A percentile compares a stretch with the other conserved stretches of the same genome.
Conservation (phyloP, 2,797 vertebrate genomes). For the Streptopelia turtur region DNA sequence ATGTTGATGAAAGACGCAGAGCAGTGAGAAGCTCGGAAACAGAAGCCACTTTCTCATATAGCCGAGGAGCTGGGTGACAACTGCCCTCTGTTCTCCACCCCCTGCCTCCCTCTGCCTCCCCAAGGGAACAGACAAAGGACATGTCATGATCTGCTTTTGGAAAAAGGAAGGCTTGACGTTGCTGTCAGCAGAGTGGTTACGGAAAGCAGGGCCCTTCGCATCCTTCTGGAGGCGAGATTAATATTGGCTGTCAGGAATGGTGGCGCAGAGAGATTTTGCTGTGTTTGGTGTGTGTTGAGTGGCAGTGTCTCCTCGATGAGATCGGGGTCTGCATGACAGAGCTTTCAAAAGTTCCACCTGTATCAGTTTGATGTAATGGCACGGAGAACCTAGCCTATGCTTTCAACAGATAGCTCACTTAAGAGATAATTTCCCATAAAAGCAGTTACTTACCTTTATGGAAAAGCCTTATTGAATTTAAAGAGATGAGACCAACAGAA, state of each 20-base stretch:
- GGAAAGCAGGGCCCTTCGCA: not conserved
- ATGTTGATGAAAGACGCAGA: slow-evolving; percentile 58
- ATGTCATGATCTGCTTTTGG: not conserved
- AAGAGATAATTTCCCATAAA: not conserved
- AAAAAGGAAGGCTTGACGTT: slow-evolving; percentile 38
- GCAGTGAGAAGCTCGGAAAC: slow-evolving; percentile 51
- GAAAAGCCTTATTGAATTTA: not conserved
- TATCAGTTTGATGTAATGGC: not conserved
- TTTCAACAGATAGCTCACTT: slow-evolving; percentile 2
- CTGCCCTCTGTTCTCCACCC: slow-evolving; percentile 66
- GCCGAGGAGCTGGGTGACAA: slow-evolving; percentile 61
- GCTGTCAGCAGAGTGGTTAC: not conserved
- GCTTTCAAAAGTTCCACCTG: not conserved
- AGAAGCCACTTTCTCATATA: slow-evolving; percentile 71
- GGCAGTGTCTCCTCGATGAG: accelerated
- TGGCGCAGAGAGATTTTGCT: not conserved
- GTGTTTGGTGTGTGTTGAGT: not conserved
- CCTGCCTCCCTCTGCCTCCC: slow-evolving; percentile 38
- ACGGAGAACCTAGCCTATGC: not conserved
- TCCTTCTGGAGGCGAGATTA: not conserved
- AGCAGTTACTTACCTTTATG: slow-evolving; percentile 16
- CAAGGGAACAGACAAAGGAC: slow-evolving; percentile 37
- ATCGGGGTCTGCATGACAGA: accelerated
- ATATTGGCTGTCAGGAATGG: not conserved
- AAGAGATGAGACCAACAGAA: not conserved